Evolutionary conservation across 2,113 vertebrate genomes (phyloP).

Genomic region (Sebastes fasciatus): DNA sequence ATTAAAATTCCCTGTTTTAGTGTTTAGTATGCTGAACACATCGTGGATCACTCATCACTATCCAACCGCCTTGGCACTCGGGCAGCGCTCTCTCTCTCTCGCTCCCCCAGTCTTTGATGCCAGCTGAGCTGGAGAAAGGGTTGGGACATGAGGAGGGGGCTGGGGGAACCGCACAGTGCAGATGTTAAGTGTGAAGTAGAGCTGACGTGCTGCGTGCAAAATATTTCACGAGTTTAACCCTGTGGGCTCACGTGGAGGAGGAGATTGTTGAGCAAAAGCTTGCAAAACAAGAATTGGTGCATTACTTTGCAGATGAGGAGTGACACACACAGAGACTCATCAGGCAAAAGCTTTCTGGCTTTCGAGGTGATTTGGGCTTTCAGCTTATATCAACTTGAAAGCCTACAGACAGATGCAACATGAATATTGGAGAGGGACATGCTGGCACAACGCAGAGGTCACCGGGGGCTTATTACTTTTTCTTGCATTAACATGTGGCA

Average conservation of each 20-base stretch:
- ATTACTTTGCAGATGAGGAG: slow-evolving; percentile 59
- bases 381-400: slow-evolving; percentile 50
- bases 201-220: slow-evolving; percentile 59
- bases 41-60: slow-evolving; percentile 74
- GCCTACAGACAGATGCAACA: slow-evolving; percentile 27
- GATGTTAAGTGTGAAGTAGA: slow-evolving; percentile 70
- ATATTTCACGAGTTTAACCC: slow-evolving; percentile 50
- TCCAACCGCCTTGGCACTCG: slow-evolving; percentile 75
- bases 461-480: background rate
- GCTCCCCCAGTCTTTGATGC: slow-evolving; percentile 67
- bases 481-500: background rate
- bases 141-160: slow-evolving; percentile 44
- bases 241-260: slow-evolving; percentile 27
- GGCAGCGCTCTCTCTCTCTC: slow-evolving; percentile 36
- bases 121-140: slow-evolving; percentile 72
- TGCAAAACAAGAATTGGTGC: slow-evolving; percentile 38
- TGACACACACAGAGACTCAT: slow-evolving; percentile 53
- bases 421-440: slow-evolving; percentile 25
- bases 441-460: slow-evolving; percentile 19
- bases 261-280: slow-evolving; percentile 30
- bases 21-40: slow-evolving; percentile 75
- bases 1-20: slow-evolving; percentile 58
- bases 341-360: slow-evolving; percentile 57
- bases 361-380: slow-evolving; percentile 57
- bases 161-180: slow-evolving; percentile 43